Evolutionary conservation across 2,797 vertebrate genomes (phyloP).

Genomic region (Pteronotus mesoamericanus): DNA sequence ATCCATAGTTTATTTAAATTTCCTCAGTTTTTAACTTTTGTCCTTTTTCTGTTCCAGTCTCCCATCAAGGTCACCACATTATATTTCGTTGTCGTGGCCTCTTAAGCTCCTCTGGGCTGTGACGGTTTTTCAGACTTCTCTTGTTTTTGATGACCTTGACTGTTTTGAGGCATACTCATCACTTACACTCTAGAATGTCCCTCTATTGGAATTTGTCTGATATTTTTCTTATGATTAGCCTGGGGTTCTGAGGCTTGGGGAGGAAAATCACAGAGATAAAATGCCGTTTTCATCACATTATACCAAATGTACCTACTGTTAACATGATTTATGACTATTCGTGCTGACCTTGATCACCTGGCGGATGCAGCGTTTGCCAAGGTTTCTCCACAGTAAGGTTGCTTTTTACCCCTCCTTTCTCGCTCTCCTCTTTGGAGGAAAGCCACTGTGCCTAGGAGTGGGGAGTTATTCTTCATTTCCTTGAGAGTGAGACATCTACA

Average conservation of each 20-base stretch:
- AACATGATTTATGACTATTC: not conserved
- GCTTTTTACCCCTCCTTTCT: not conserved
- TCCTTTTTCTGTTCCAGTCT: not conserved
- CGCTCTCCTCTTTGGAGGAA: not conserved
- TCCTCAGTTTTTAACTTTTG: not conserved
- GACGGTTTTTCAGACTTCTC: not conserved
- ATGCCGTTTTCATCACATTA: not conserved
- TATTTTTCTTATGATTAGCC: not conserved
- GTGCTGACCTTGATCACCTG: not conserved
- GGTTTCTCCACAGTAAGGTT: not conserved
- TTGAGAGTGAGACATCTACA: not conserved
- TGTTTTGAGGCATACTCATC: not conserved
- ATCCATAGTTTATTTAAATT: not conserved
- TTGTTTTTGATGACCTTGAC: not conserved
- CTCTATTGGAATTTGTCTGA: not conserved
- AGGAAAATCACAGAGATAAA: not conserved
- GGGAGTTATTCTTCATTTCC: not conserved
- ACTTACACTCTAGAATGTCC: not conserved
- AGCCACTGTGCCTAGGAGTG: not conserved
- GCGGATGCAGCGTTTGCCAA: not conserved
- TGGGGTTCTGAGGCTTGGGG: not conserved
- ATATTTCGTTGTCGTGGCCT: not conserved
- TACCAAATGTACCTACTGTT: not conserved
- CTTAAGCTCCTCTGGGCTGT: not conserved
- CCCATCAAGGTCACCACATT: not conserved